Percentiles rank a stretch among this genome's conserved stretches.
phyloP scores from a whole-genome alignment of 2,113 vertebrate genomes.

The Muscicapa adusta region DNA sequence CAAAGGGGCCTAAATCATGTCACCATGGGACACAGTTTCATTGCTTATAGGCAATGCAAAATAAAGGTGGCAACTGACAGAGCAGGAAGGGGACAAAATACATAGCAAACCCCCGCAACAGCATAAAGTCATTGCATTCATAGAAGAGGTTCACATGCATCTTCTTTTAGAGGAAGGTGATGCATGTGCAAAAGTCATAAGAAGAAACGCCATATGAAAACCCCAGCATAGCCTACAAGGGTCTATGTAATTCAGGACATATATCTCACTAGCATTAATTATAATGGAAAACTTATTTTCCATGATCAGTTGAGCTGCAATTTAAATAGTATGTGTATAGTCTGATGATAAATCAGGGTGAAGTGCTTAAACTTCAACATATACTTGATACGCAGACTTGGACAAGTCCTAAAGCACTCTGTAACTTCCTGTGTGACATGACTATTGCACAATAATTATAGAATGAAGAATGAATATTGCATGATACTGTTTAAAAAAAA shows the following conservation, averaged over 20 bases:
- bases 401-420: not conserved
- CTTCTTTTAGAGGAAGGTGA: not conserved
- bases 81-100: not conserved
- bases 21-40: not conserved
- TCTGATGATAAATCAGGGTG: not conserved
- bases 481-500: not conserved
- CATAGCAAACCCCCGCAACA: not conserved
- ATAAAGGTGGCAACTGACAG: not conserved
- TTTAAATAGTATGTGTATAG: not conserved
- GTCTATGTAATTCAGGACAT: not conserved
- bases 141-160: not conserved
- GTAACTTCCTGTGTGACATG: not conserved
- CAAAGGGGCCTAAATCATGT: not conserved
- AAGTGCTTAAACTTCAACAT: not conserved
- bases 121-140: not conserved
- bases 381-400: not conserved
- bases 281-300: not conserved
- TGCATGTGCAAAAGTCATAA: not conserved
- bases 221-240: not conserved
- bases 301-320: not conserved
- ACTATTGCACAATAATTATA: not conserved
- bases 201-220: not conserved
- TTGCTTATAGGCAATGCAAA: not conserved
- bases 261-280: not conserved
- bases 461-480: not conserved